Percentiles rank a stretch among this genome's conserved stretches.
Evolutionary conservation across 1,140 invertebrate species (phyloP).

Genomic region (Rhynchophorus ferrugineus): DNA sequence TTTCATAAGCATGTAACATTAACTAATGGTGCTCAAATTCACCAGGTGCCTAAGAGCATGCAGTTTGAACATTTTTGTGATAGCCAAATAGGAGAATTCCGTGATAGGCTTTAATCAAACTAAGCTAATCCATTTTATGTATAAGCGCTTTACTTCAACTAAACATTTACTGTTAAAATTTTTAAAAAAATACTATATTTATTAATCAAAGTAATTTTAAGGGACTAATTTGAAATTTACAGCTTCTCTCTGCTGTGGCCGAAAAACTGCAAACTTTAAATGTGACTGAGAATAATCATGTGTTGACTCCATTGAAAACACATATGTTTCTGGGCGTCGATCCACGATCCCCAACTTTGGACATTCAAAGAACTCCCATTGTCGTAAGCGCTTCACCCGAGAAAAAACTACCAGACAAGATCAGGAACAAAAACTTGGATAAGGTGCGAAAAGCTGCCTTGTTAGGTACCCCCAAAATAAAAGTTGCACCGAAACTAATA

Average conservation of each 20-base stretch:
- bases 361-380: constrained; percentile 44
- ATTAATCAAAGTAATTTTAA: no score
- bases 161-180: no score
- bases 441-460: constrained; percentile 18
- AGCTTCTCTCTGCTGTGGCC: constrained; percentile 17
- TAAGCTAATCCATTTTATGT: no score
- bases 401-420: constrained; percentile 29
- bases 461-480: constrained; percentile 6
- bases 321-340: constrained; percentile 31
- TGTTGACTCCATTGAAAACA: constrained; percentile 28
- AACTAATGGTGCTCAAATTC: no score
- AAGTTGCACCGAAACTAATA: constrained; percentile 26
- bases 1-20: no score
- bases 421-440: constrained; percentile 35
- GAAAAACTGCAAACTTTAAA: constrained; percentile 15
- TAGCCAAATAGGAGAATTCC: no score
- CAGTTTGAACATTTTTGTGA: no score
- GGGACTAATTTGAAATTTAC: no score
- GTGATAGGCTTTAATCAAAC: no score
- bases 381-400: constrained; percentile 29
- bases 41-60: no score
- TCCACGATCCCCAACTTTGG: constrained; percentile 43
- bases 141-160: no score
- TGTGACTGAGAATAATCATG: constrained; percentile 16
- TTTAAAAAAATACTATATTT: no score